Base-by-base conservation (phyloP, 1,140 invertebrate species). In the Pristionchus pacificus region DNA sequence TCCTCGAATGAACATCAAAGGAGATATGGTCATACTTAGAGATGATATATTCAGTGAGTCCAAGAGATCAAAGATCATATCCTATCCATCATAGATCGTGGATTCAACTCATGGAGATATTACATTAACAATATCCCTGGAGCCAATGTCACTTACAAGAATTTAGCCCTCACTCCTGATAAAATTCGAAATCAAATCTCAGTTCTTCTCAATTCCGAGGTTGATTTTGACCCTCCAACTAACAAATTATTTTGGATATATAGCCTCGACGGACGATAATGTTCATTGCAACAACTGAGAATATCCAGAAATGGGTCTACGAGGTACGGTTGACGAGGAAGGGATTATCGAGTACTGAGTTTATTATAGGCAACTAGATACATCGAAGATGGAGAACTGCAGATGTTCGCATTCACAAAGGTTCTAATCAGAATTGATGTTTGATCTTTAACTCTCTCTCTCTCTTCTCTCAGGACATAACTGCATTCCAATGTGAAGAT, bases 401-500 rank as follows among this genome's bases (percentile, higher is more conserved):
- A 67, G 14, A 68, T 68, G 6, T 74, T 77, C 31, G 71, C 64
- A 2, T 27, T 76, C 0, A 76, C 75, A 30, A 74, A 76, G 67
- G 74, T 27, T 24, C 27, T 25, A n/a, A 28, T 63, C 27, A 1
- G 2, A 58, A 33, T 65, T 58, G 1, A 32, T 19, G 3, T 58
- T 25, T 6, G 29, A 29, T 49, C 6, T 6, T 1, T 2, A 10
- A 30, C n/a, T 30, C 31, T 49, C 15, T 27, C n/a, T n/a, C n/a
- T n/a, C n/a, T n/a, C n/a, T 10, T 24, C 2, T 58, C 66, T 65
- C n/a, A 74, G 74, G 74, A 75, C 49, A 65, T 74, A 0, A 62
- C 75, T 13, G 60, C 80, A 27, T 81, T 82, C 71, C 76, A 78
- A 59, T 82, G 80, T 55, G 74, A 76, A 24, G 63, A 74, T 31